Conservation (phyloP, 2,888 invertebrate species). For the Amphipyra berbera region DNA sequence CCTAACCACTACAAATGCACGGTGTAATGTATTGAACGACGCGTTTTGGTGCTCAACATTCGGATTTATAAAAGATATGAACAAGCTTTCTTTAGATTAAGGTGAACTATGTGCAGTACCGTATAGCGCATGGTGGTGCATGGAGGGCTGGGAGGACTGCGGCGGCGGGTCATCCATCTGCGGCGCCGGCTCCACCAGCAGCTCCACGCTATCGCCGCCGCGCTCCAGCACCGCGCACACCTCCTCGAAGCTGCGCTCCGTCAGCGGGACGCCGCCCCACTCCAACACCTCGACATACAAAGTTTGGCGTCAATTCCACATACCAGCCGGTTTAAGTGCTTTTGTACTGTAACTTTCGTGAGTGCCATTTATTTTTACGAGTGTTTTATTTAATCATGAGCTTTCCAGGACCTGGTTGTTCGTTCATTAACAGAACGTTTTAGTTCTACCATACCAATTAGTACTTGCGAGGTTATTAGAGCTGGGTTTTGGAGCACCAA, state of each 20-base stretch:
- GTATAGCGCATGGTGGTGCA: conserved; percentile 90
- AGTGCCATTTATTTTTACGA: not conserved
- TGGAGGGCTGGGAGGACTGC: conserved; percentile 66
- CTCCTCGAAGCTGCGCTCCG: conserved; percentile 98
- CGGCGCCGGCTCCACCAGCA: conserved; percentile 96
- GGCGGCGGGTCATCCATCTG: conserved; percentile 91
- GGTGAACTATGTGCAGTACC: conserved; percentile 76
- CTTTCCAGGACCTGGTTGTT: too few species aligned
- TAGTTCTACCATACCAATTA: too few species aligned
- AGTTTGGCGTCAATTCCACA: not conserved
- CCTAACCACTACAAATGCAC: too few species aligned
- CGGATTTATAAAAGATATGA: not conserved
- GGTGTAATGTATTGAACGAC: not conserved
- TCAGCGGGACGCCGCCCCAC: conserved; percentile 97
- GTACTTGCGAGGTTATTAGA: too few species aligned
- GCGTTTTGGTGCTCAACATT: not conserved
- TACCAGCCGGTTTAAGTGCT: not conserved
- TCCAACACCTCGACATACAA: conserved; percentile 92
- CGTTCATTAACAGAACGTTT: too few species aligned
- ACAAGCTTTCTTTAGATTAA: not conserved
- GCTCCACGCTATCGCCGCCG: conserved; percentile 95
- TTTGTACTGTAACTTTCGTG: not conserved
- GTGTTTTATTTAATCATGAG: too few species aligned
- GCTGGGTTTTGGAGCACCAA: too few species aligned
- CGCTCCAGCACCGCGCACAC: conserved; percentile 97